phyloP scores from a whole-genome alignment of 2,888 invertebrate genomes.

The Galerucella pusilla region DNA sequence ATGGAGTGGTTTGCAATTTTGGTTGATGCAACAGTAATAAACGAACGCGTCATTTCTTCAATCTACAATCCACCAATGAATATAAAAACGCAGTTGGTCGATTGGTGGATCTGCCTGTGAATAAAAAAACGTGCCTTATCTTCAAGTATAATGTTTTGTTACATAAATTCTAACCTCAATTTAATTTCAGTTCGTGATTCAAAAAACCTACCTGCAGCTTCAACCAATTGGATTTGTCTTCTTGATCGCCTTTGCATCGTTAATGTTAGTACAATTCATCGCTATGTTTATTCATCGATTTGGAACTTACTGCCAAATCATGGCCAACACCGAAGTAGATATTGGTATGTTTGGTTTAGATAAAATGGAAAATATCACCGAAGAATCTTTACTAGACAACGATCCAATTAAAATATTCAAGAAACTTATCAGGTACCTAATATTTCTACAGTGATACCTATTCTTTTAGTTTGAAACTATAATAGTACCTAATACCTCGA shows the following conservation, averaged over 20 bases:
- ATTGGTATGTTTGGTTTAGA: conserved; percentile 46
- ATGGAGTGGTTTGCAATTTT: no score
- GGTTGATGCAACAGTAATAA: no score
- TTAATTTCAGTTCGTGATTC: conserved; percentile 66
- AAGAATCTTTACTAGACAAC: conserved; percentile 85
- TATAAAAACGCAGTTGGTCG: no score
- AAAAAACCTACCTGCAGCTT: conserved; percentile 72
- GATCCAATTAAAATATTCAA: conserved; percentile 92
- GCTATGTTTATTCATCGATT: conserved; percentile 83
- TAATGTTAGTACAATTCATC: conserved; percentile 77
- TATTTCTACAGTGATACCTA: no score
- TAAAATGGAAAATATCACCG: conserved; percentile 81
- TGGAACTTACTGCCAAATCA: conserved; percentile 78
- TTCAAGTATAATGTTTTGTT: not conserved
- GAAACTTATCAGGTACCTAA: conserved; percentile 73
- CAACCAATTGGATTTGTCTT: conserved; percentile 83
- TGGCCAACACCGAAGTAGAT: conserved; percentile 73
- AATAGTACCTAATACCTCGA: no score
- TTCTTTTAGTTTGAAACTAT: no score
- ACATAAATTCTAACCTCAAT: not conserved
- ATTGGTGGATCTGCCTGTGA: no score
- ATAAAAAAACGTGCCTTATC: no score
- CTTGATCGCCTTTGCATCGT: conserved; percentile 76
- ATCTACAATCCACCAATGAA: no score
- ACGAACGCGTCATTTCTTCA: no score